Evolutionary conservation across 1,140 invertebrate genomes (phyloP).

Genomic region (Dendrolimus kikuchii): DNA sequence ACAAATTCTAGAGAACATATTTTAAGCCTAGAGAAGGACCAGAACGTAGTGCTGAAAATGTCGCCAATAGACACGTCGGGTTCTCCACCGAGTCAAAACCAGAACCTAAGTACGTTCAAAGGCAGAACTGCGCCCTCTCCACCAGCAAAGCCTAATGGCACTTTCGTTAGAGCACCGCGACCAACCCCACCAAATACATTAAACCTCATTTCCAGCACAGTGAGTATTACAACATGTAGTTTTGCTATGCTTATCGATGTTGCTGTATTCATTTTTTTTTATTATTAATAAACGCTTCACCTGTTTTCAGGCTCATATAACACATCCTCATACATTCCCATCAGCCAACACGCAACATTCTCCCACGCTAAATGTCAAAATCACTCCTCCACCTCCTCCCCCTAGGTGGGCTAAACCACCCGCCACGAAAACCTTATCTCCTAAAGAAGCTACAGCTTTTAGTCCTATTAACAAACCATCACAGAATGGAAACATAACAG

Average conservation of each 20-base stretch:
- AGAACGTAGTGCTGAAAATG: constrained; percentile 84
- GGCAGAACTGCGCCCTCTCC: constrained; percentile 70
- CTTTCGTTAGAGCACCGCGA: constrained; percentile 76
- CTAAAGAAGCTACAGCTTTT: constrained; percentile 71
- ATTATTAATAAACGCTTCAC: constrained; percentile 44
- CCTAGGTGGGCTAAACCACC: constrained; percentile 77
- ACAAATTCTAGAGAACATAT: constrained; percentile 50
- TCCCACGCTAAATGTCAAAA: constrained; percentile 57
- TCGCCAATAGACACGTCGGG: constrained; percentile 75
- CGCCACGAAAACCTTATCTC: constrained; percentile 74
- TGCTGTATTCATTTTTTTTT: constrained; percentile 20
- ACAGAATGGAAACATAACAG: constrained; percentile 77
- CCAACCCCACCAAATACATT: constrained; percentile 87
- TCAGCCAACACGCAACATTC: constrained; percentile 51
- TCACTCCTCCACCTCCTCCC: constrained; percentile 75
- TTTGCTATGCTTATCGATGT: constrained; percentile 25
- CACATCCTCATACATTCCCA: constrained; percentile 66
- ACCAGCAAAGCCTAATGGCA: constrained; percentile 52
- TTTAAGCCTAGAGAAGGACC: constrained; percentile 74
- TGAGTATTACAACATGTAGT: constrained; percentile 35
- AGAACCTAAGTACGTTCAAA: constrained; percentile 76
- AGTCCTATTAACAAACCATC: constrained; percentile 65
- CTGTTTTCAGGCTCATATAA: constrained; percentile 72
- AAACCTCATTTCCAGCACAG: constrained; percentile 77
- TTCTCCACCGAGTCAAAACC: constrained; percentile 58